These are phyloP conservation scores for Geophilus truncorum DNA, from an alignment of 2,888 invertebrate species.

Conservation along the genomic window DNA sequence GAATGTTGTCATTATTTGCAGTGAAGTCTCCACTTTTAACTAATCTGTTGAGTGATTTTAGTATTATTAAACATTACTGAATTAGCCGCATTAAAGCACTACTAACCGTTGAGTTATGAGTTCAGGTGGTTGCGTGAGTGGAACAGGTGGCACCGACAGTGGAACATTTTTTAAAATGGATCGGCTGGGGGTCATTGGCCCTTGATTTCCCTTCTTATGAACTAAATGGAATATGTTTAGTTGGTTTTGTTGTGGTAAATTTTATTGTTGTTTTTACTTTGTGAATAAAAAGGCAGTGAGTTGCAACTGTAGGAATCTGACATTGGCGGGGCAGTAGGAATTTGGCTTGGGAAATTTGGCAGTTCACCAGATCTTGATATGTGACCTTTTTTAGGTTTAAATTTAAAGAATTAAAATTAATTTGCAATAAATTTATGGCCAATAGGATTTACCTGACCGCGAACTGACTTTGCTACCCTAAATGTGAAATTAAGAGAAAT, in stretches of 20 bases:
- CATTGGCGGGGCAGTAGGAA: constrained; percentile 25
- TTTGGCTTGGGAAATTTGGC: background rate
- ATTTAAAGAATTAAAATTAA: background rate
- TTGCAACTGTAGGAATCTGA: constrained; percentile 3
- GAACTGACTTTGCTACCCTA: background rate
- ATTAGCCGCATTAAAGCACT: background rate
- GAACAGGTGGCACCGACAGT: background rate
- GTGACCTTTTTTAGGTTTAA: background rate
- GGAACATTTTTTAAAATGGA: background rate
- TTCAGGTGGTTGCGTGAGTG: background rate
- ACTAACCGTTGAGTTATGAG: background rate
- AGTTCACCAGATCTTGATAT: background rate
- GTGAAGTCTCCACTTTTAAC: background rate
- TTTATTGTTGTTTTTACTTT: background rate
- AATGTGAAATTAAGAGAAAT: background rate
- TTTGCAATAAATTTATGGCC: no score
- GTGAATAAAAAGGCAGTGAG: constrained; percentile 11
- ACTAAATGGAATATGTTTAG: background rate
- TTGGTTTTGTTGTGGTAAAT: background rate
- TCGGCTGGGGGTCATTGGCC: background rate
- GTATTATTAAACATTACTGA: background rate
- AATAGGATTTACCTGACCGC: background rate
- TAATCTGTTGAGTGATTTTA: background rate
- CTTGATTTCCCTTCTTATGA: background rate
- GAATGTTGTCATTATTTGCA: no score